Base-by-base conservation (phyloP, 2,797 vertebrate genomes). In the Anguilla megastoma region DNA sequence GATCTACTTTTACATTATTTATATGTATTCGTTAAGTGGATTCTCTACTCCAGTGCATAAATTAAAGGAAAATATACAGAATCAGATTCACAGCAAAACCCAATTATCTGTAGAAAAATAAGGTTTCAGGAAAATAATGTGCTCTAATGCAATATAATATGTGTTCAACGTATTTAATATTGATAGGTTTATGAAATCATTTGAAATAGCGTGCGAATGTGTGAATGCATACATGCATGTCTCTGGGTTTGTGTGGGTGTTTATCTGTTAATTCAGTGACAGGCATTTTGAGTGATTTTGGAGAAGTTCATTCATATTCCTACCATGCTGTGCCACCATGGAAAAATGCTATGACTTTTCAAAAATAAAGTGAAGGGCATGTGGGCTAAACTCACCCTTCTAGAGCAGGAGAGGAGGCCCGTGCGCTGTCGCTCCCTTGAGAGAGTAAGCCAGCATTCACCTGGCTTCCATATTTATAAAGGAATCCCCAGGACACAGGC, bases 381-480 rank as follows among this genome's bases (percentile, higher is more conserved):
- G 63, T 84, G 86, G 54, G 58, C 30, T 48, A 69, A 85, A 92
- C 92, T 93, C 91, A 93, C 93, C 93, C 90, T 69, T 69, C 86
- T 86, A 89, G 90, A 90, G 87, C 88, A 89, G 88, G 88, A 89
- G 84, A 88, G 88, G 88, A 91, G 90, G 85, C 88, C 89, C 84
- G 89, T 91, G 30, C 24, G 86, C 84, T 84, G 76, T 86, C 80
- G 87, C 90, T 92, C 92, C 91, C 92, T 79, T 86, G 88, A 90
- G 89, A 91, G 90, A 91, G 90, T 90, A 86, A 86, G 85, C 71
- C 83, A 52, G 66, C 14, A 6, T 87, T 92, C 91, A 92, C 92
- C 91, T 93, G 90, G 86, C 88, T 69, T 85, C 88, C 66, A 48
- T 89, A 92, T 93, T 93, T 94, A 93, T 92, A 91, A 63, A 82